Evolutionary conservation across 1,140 invertebrate species (phyloP).

Genomic region (Drosophila punjabiensis): DNA sequence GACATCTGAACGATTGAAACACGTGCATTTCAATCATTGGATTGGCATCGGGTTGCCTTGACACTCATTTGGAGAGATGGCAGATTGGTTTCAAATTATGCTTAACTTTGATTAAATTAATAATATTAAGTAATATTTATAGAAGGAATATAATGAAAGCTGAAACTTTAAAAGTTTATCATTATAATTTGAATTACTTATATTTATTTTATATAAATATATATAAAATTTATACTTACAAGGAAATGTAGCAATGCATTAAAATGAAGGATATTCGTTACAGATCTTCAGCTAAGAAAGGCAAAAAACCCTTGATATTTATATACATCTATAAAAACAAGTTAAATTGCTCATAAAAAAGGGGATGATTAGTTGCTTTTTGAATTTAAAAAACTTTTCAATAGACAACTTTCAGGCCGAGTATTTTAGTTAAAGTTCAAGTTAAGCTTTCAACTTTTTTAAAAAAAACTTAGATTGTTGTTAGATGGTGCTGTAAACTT

Average conservation of each 20-base stretch:
- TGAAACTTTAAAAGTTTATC: not conserved
- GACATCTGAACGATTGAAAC: constrained; percentile 24
- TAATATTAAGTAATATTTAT: not conserved
- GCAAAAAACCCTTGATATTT: not conserved
- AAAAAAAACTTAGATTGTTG: not conserved
- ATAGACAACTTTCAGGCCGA: constrained; percentile 14
- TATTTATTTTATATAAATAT: too few species aligned
- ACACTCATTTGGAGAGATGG: constrained; percentile 2
- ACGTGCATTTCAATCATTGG: constrained; percentile 19
- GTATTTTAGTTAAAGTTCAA: not conserved
- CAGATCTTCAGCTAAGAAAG: too few species aligned
- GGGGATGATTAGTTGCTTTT: not conserved
- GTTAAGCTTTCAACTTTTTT: not conserved
- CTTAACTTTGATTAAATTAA: not conserved
- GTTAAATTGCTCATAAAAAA: too few species aligned
- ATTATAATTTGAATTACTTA: too few species aligned
- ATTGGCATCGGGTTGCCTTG: not conserved
- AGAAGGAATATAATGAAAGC: not conserved
- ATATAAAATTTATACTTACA: not conserved
- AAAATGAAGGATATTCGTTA: too few species aligned
- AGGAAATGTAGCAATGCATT: not conserved
- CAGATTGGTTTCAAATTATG: not conserved
- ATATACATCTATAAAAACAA: not conserved
- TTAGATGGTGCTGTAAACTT: constrained; percentile 7
- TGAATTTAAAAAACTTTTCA: not conserved